These are phyloP conservation scores for Pseudoips prasinana DNA, from an alignment of 2,888 invertebrate species.

Conservation along the genomic window DNA sequence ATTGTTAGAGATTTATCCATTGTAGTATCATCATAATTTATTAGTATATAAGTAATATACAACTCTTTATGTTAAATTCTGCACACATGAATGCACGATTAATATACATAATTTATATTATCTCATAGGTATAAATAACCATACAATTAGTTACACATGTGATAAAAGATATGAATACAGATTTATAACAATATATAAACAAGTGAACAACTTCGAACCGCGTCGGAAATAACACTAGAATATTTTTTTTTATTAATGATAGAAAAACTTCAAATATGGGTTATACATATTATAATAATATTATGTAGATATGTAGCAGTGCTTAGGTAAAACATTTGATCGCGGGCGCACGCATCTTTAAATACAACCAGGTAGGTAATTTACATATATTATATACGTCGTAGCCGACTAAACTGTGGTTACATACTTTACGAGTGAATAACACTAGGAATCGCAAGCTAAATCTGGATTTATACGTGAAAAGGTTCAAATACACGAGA, in stretches of 20 bases:
- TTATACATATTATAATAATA: constrained; percentile 47
- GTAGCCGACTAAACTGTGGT: constrained; percentile 54
- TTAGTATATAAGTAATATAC: constrained; percentile 72
- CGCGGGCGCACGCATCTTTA: constrained; percentile 59
- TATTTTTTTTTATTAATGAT: constrained; percentile 70
- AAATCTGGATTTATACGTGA: constrained; percentile 68
- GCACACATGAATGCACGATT: constrained; percentile 74
- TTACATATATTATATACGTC: constrained; percentile 51
- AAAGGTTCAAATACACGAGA: constrained; percentile 59
- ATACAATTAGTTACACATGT: constrained; percentile 68
- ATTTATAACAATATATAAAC: constrained; percentile 79
- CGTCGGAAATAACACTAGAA: constrained; percentile 75
- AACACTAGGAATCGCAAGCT: constrained; percentile 74
- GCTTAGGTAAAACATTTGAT: constrained; percentile 65
- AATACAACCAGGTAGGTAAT: constrained; percentile 62
- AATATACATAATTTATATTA: constrained; percentile 73
- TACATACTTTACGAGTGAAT: constrained; percentile 58
- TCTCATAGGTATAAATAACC: constrained; percentile 71
- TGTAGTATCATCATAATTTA: constrained; percentile 68
- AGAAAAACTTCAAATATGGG: constrained; percentile 71
- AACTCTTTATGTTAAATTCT: constrained; percentile 74
- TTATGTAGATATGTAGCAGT: constrained; percentile 75
- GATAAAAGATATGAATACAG: constrained; percentile 78
- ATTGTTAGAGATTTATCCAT: constrained; percentile 75
- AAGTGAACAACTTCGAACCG: constrained; percentile 79